A percentile compares a stretch with the other conserved stretches of the same genome.
These are phyloP conservation scores for Hemibagrus guttatus DNA, from an alignment of 2,797 vertebrate genomes.

Conservation along the genomic window DNA sequence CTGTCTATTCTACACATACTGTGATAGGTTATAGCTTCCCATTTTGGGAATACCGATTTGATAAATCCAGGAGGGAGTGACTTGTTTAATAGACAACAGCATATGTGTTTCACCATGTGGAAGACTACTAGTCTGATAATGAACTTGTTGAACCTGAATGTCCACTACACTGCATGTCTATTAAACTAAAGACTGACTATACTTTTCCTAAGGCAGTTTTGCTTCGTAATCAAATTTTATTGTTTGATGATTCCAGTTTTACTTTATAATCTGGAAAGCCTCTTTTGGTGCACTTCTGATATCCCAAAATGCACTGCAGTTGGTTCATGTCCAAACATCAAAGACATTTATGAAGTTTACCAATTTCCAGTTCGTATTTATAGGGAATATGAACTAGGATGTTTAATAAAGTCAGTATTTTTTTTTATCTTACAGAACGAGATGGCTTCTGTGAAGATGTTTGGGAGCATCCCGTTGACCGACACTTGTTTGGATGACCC, in stretches of 20 bases:
- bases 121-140: background rate
- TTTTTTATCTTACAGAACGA: constrained; percentile 28
- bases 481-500: constrained; percentile 14
- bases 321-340: background rate
- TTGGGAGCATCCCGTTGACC: constrained; percentile 1
- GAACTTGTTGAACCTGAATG: background rate
- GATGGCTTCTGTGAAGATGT: constrained; percentile 38
- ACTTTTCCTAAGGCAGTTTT: too few species aligned
- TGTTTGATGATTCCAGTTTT: too few species aligned
- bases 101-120: too few species aligned
- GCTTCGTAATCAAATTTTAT: too few species aligned
- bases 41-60: too few species aligned
- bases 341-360: too few species aligned
- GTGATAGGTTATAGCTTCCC: too few species aligned
- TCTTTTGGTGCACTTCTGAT: background rate
- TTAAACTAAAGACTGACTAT: background rate
- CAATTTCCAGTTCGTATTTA: background rate
- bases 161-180: background rate
- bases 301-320: background rate
- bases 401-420: background rate
- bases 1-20: too few species aligned
- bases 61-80: too few species aligned
- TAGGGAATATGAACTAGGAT: background rate
- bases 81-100: too few species aligned
- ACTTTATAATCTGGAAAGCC: background rate